Evolutionary conservation across 2,888 invertebrate species (phyloP), one percentile per base, ranked within the genome.

Genomic region (Hipparchia sbordonii): DNA sequence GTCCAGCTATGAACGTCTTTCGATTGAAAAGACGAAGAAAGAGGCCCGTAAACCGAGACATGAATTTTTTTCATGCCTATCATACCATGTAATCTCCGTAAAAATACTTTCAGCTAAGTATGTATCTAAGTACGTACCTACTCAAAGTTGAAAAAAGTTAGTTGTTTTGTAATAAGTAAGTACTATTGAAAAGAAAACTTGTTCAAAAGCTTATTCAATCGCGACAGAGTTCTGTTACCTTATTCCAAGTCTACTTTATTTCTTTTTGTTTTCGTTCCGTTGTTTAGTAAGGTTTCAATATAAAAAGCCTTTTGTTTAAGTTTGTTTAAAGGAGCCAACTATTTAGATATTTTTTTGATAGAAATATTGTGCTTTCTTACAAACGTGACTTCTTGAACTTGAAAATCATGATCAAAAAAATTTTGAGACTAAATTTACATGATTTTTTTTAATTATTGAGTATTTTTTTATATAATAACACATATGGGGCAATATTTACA

Each of bases 141-240:
- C 59, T 10, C 10, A 10, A 59, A 33, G 23, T 33, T 33, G 59
- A 33, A 59, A 33, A 23, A 33, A 33, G 23, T 33, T 59, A 33
- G 13, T 65, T 23, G 63, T 48, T 8, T 8, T 23, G 51, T 7
- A 51, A 62, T 48, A 67, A 67, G 12, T 39, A 39, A n/a, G n/a
- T n/a, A 57, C 67, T 33, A 39, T 56, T 13, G 39, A 46, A 67
- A 56, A 45, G 57, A 23, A 23, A 67, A 67, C 23, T 48, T 48
- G 45, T 57, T 48, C 67, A 67, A 57, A 13, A 67, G 57, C 57
- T 67, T 48, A 57, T 67, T 67, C 57, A 46, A 57, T 46, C 45
- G 39, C 56, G 13, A 66, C 63, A 67, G 46, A 59, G 57, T 67
- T 67, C 23, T 59, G 67, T 46, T 45, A 45, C 54, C 57, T 57